Conservation (phyloP, 2,113 vertebrate species). For the Leptosomus discolor region DNA sequence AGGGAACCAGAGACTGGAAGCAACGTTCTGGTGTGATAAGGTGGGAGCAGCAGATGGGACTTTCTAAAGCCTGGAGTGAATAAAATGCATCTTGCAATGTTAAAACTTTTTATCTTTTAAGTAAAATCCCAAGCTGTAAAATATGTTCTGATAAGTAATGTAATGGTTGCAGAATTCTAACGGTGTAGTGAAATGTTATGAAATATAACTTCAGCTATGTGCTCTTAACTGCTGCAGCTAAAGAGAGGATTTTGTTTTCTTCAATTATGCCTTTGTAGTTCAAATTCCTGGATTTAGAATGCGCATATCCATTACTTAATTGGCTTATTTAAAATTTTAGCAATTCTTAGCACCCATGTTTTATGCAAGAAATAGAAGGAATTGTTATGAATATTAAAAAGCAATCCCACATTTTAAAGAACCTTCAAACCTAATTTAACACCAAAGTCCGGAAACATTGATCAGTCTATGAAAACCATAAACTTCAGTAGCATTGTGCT, state of each 20-base stretch:
- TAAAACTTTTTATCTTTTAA: constrained; percentile 55
- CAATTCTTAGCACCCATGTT: not conserved
- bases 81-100: constrained; percentile 51
- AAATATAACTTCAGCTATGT: constrained; percentile 42
- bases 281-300: constrained; percentile 40
- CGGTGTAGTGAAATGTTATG: constrained; percentile 51
- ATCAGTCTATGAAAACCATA: not conserved
- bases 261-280: constrained; percentile 24
- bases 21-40: not conserved
- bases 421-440: not conserved
- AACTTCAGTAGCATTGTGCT: not conserved
- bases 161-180: constrained; percentile 62
- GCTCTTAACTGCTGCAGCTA: constrained; percentile 46
- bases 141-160: constrained; percentile 47
- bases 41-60: constrained; percentile 7
- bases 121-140: constrained; percentile 66
- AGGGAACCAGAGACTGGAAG: constrained; percentile 44
- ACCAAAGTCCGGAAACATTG: constrained; percentile 9
- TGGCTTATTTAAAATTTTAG: constrained; percentile 20
- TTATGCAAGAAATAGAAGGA: not conserved
- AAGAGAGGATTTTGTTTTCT: constrained; percentile 33
- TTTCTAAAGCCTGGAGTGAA: constrained; percentile 29
- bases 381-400: not conserved
- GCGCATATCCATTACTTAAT: constrained; percentile 9
- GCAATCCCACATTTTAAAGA: constrained; percentile 4